Evolutionary conservation across 2,113 vertebrate genomes (phyloP).

Genomic region (Aplodontia rufa): DNA sequence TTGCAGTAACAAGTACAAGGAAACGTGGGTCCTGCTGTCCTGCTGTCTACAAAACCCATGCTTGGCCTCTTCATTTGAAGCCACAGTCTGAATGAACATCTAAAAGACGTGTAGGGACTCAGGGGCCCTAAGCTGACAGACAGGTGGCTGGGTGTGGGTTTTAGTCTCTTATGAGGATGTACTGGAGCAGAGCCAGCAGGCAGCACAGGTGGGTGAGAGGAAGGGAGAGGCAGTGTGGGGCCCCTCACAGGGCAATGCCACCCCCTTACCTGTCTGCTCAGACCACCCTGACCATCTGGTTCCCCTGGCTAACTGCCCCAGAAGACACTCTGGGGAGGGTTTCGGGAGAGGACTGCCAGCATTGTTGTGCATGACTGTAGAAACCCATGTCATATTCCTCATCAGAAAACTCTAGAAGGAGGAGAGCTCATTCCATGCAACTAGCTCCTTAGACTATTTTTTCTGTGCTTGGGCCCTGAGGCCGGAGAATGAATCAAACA

Average conservation of each 20-base stretch:
- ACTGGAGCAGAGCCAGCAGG: background rate
- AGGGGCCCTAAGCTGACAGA: background rate
- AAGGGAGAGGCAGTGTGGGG: background rate
- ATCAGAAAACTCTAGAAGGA: background rate
- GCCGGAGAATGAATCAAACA: background rate
- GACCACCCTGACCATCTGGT: background rate
- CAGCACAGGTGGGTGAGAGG: background rate
- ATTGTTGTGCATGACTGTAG: background rate
- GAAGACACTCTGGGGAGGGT: background rate
- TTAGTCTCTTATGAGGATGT: background rate
- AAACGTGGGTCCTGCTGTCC: background rate
- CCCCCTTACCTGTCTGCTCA: background rate
- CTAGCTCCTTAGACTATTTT: background rate
- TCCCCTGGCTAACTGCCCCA: background rate
- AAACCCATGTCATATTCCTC: background rate
- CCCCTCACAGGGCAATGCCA: rapidly evolving
- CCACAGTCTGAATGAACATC: background rate
- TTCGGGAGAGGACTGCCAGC: background rate
- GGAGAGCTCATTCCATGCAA: background rate
- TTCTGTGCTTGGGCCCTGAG: background rate
- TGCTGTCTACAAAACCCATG: background rate
- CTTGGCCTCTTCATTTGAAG: background rate
- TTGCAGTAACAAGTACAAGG: no score
- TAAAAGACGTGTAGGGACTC: background rate
- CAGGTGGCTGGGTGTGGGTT: background rate